Evolutionary conservation across 1,140 invertebrate species (phyloP), one percentile per base, ranked within the genome.

Genomic region (Neodiprion lecontei): DNA sequence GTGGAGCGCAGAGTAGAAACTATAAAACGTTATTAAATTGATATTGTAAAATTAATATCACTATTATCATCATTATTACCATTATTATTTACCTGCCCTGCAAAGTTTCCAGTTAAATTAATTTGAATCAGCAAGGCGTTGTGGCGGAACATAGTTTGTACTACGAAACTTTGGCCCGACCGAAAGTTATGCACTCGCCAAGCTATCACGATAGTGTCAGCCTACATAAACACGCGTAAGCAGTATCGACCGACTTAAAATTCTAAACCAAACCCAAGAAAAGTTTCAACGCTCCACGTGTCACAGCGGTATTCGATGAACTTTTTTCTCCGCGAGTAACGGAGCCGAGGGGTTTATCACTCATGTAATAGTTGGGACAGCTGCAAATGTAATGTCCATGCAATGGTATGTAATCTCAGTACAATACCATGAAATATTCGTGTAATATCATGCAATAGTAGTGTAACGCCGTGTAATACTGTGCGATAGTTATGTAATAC

Each of bases 101-200:
- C 14, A 77, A 80, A 83, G 82, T 82, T 83, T 67, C 73, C 80
- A 79, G 81, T 78, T 81, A 78, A 83, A 83, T 82, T 82, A 83
- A 83, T 83, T 81, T 77, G 76, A 81, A 83, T 83, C 81, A 80
- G 82, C 74, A 75, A 5, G 76, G 49, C 49, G 50, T 72, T 28
- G 72, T 23, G 23, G 48, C 50, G 17, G 48, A 72, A 40, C 67
- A 69, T 17, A 61, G 67, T 69, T 69, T 69, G 67, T 69, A 14
- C n/a, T 69, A 69, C 67, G 23, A 69, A 69, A 69, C 21, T 69
- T 69, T 69, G 12, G 11, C 17, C 5, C 21, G 61, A 21, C 17
- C 40, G 67, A 69, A 69, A 69, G 7, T 69, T 69, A 69, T 69
- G 4, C 61, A 47, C 67, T 23, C 14, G 21, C 67, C 67, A 1